Evolutionary conservation across 1,140 invertebrate genomes (phyloP).

Genomic region (Rhizoglyphus robini): DNA sequence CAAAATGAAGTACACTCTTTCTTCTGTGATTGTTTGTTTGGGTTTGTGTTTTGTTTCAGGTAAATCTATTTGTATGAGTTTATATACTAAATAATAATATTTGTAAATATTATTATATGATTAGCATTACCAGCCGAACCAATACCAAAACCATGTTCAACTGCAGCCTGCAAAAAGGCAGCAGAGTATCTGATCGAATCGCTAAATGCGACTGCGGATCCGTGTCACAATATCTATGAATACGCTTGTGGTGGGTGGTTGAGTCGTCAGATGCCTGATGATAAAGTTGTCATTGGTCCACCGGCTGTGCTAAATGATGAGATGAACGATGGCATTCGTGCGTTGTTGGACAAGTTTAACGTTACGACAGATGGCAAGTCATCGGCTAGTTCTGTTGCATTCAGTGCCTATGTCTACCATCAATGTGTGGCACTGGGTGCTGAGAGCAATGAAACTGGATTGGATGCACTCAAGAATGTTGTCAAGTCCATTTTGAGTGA

Average conservation of each 20-base stretch:
- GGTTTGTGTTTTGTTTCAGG: too few relatives aligned
- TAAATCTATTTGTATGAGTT: too few relatives aligned
- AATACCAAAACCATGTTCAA: conserved; percentile 11
- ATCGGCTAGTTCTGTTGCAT: not conserved
- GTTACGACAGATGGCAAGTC: not conserved
- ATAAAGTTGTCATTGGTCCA: conserved; percentile 29
- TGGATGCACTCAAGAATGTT: not conserved
- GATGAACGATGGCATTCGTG: not conserved
- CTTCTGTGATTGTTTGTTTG: too few relatives aligned
- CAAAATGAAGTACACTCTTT: too few relatives aligned
- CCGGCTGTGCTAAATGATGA: not conserved
- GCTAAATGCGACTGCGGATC: conserved; percentile 31
- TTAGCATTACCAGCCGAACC: not conserved
- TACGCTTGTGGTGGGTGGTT: conserved; percentile 47
- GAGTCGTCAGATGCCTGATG: conserved; percentile 47
- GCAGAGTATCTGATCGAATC: conserved; percentile 50
- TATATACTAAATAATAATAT: too few relatives aligned
- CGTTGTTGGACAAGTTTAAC: not conserved
- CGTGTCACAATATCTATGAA: conserved; percentile 53
- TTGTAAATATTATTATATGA: too few relatives aligned
- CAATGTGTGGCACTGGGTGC: not conserved
- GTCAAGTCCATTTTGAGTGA: not conserved
- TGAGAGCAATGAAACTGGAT: not conserved
- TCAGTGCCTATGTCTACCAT: not conserved
- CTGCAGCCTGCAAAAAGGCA: conserved; percentile 6